These are phyloP conservation scores for Petrolisthes manimaculis DNA, from an alignment of 2,888 invertebrate genomes.

Conservation along the genomic window DNA sequence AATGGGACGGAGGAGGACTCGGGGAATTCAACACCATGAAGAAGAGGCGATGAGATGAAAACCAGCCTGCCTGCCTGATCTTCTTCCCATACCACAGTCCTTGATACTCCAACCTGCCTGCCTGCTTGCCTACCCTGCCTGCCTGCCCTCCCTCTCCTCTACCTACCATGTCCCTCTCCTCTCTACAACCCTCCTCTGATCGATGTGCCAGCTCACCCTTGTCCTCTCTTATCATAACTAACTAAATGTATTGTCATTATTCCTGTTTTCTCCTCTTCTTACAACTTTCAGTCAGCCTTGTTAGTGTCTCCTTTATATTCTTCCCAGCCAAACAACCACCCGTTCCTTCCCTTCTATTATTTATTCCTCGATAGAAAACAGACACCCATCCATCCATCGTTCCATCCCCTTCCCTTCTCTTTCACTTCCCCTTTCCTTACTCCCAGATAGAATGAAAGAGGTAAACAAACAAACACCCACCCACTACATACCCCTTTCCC, in stretches of 20 bases:
- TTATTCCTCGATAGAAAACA: neutral
- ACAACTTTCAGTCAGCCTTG: neutral
- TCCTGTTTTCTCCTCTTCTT: neutral
- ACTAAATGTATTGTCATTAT: neutral
- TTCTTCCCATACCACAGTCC: neutral
- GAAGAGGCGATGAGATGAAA: conserved; percentile 44
- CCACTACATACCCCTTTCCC: neutral
- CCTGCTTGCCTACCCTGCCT: neutral
- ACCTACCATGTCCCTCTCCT: neutral
- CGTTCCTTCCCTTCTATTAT: neutral
- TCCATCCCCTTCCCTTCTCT: neutral
- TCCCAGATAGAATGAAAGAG: neutral
- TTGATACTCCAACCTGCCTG: neutral
- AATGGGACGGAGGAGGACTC: conserved; percentile 67
- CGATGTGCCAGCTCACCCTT: neutral
- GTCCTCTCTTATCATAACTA: neutral
- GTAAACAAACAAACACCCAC: neutral
- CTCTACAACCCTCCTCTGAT: neutral
- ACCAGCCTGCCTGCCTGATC: neutral
- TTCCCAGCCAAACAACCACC: neutral
- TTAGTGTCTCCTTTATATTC: neutral
- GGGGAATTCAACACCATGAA: conserved; percentile 69
- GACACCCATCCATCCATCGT: neutral
- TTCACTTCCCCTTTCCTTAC: neutral
- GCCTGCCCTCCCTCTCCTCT: neutral